These are phyloP conservation scores for Listrodromus nycthemerus DNA, from an alignment of 2,888 invertebrate species.

Conservation along the genomic window DNA sequence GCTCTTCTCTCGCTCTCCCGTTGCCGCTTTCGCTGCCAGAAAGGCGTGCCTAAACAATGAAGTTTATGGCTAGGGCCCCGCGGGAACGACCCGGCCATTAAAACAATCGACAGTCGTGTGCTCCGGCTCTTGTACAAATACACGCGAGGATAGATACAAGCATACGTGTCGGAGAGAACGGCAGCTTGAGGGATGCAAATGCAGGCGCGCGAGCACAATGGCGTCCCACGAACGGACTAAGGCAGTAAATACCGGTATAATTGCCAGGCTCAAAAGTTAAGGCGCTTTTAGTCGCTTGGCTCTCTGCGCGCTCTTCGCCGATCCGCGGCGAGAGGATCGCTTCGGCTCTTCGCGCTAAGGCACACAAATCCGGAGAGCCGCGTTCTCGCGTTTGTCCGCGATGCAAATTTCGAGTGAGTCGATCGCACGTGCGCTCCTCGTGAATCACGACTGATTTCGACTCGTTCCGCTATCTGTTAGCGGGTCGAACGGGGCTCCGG, in stretches of 20 bases:
- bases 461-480: constrained; percentile 28
- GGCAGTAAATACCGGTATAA: constrained; percentile 83
- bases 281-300: constrained; percentile 63
- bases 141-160: constrained; percentile 6
- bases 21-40: constrained; percentile 70
- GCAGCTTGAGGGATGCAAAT: constrained; percentile 79
- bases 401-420: constrained; percentile 59
- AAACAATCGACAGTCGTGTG: constrained; percentile 81
- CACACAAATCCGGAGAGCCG: not conserved
- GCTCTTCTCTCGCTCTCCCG: constrained; percentile 43
- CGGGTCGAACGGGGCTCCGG: not conserved
- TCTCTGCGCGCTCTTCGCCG: constrained; percentile 20
- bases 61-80: constrained; percentile 80
- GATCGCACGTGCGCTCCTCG: constrained; percentile 8
- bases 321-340: not conserved
- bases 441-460: constrained; percentile 33
- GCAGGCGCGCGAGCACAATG: constrained; percentile 79
- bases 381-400: constrained; percentile 52
- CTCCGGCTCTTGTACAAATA: constrained; percentile 46
- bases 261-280: constrained; percentile 79
- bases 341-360: constrained; percentile 29
- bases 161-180: constrained; percentile 63
- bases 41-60: constrained; percentile 83
- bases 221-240: constrained; percentile 75
- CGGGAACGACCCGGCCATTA: constrained; percentile 76